Base-by-base conservation (phyloP, 2,888 invertebrate species). In the Sesia apiformis region DNA sequence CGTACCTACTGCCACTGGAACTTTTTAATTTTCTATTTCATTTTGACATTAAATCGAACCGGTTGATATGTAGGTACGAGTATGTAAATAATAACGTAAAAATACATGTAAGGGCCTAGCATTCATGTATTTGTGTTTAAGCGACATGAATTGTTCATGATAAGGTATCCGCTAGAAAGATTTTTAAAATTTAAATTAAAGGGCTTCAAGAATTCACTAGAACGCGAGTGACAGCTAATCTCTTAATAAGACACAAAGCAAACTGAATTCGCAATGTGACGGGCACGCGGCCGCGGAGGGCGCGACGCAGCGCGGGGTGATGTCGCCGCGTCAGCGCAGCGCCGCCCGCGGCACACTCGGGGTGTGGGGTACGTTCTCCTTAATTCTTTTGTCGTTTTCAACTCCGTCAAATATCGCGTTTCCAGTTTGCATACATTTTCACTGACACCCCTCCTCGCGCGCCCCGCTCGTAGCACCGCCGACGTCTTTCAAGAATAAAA, bases 331-430 rank as follows among this genome's bases (percentile, higher is more conserved):
- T 46, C 46, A 46, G 23, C 46, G 46, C 5, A 50, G 59, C 53
- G 56, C 54, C 55, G 55, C 58, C 53, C 62, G 52, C 49, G 39
- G 56, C 60, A 54, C 53, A 60, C 66, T 59, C 61, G 58, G 60
- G 59, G 62, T 54, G 55, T 57, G 55, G 58, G 60, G 57, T 56
- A 61, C 59, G 62, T 65, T 67, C 74, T 74, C 76, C 78, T 77
- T 82, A 81, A 88, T 89, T 88, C 82, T 87, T 88, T 84, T 81
- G 86, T 83, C 89, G 86, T 89, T 88, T 83, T 86, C 88, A 81
- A 76, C 80, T 79, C 73, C 76, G 81, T 87, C 88, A 86, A 89
- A 86, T 83, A 87, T 79, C 81, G 80, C 77, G 76, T 80, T 81
- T 76, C 76, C 81, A 80, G 86, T 87, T 87, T 86, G 86, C 88